phyloP scores from a whole-genome alignment of 2,888 invertebrate genomes.

The Zootermopsis nevadensis region DNA sequence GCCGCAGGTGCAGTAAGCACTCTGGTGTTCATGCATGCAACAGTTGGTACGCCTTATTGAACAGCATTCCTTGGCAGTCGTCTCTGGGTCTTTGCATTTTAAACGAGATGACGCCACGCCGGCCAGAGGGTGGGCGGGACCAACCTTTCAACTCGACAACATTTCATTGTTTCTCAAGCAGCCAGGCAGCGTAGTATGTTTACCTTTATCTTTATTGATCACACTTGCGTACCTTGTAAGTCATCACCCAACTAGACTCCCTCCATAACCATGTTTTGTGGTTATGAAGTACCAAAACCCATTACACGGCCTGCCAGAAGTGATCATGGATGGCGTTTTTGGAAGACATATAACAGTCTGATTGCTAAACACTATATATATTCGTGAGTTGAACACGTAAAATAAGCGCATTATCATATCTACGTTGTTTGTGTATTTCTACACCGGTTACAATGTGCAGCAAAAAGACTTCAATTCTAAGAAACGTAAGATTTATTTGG shows the following conservation, averaged over 20 bases:
- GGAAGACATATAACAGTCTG: not conserved
- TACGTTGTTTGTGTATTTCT: not conserved
- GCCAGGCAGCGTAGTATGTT: conserved; percentile 10
- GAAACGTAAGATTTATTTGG: no score
- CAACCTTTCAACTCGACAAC: conserved; percentile 36
- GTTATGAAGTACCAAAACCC: not conserved
- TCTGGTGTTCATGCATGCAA: conserved; percentile 4
- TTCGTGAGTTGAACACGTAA: not conserved
- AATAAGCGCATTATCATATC: not conserved
- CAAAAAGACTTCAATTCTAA: not conserved
- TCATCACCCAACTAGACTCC: conserved; percentile 27
- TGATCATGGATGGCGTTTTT: not conserved
- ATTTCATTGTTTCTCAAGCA: conserved; percentile 35
- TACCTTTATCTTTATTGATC: conserved; percentile 37
- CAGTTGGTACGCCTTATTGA: conserved; percentile 28
- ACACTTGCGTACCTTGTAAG: conserved; percentile 37
- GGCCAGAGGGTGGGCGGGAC: conserved; percentile 32
- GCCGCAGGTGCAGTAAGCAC: conserved; percentile 13
- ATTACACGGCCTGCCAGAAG: conserved; percentile 17
- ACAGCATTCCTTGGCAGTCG: conserved; percentile 33
- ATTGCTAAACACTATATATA: not conserved
- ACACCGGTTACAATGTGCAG: not conserved
- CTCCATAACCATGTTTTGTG: not conserved
- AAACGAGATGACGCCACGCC: conserved; percentile 34
- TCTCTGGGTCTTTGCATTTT: conserved; percentile 19